Percentiles rank a stretch among this genome's conserved stretches.
phyloP scores from a whole-genome alignment of 2,888 invertebrate genomes.

The Ptychoptera albimana region DNA sequence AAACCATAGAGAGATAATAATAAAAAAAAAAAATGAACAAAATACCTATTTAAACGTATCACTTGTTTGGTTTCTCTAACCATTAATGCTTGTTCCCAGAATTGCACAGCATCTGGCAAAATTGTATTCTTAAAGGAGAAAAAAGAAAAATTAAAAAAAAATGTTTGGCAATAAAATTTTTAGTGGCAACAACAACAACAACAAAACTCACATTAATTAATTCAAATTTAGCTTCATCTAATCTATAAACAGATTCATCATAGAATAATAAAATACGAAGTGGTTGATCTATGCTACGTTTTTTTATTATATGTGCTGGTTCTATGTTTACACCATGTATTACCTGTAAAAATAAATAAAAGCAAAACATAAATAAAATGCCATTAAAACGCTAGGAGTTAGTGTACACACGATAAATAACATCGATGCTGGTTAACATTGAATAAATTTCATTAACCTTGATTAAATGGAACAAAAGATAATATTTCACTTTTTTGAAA shows the following conservation, averaged over 20 bases:
- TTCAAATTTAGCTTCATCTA: conserved; percentile 68
- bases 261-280: conserved; percentile 72
- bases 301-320: conserved; percentile 57
- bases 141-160: not conserved
- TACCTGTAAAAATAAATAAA: conserved; percentile 53
- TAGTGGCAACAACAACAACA: not conserved
- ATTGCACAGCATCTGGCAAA: conserved; percentile 77
- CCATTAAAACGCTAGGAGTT: too few relatives aligned
- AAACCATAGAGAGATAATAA: not conserved
- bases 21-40: not conserved
- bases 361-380: too few relatives aligned
- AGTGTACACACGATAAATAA: too few relatives aligned
- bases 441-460: too few relatives aligned
- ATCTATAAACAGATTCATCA: conserved; percentile 74
- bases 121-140: conserved; percentile 56
- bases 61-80: conserved; percentile 74
- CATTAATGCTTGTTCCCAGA: conserved; percentile 85
- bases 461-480: too few relatives aligned
- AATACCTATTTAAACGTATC: conserved; percentile 73
- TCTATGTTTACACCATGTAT: conserved; percentile 70
- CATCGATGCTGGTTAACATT: too few relatives aligned
- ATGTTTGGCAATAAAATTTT: conserved; percentile 6
- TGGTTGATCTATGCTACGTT: conserved; percentile 66
- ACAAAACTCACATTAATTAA: conserved; percentile 71
- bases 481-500: too few relatives aligned